Base-by-base conservation (phyloP, 1,140 invertebrate genomes). In the Megathymus violae region DNA sequence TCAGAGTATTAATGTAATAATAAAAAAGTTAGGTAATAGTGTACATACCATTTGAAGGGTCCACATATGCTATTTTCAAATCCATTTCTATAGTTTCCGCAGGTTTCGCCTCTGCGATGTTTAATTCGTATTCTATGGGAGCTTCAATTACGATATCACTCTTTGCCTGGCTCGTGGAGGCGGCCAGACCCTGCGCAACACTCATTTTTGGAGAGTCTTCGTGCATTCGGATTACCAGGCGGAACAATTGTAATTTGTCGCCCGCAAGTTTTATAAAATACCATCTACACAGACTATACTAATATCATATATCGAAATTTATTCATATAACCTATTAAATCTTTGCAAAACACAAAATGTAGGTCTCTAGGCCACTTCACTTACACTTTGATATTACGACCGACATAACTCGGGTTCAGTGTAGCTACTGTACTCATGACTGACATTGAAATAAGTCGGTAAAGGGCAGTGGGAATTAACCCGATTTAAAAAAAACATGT, bases 361-460 rank as follows among this genome's bases (percentile, higher is more conserved):
- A 90, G 88, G 88, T 90, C 85, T 88, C 85, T 90, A 88, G 88
- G 88, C 85, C 88, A 90, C 88, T 88, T 88, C 88, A 90, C 88
- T 86, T 88, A 88, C 82, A 88, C 88, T 89, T 88, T 86, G 83
- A 85, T 90, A 90, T 88, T 90, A 84, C 84, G 85, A 90, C 84
- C 84, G 85, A 90, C 84, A 88, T 87, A 85, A 86, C 80, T 83
- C 78, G 72, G 83, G 76, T 80, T 87, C 88, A 90, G 81, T 88
- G 76, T 71, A 88, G 74, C 79, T 83, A 84, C 88, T 76, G 78
- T 88, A 86, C 85, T 90, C 82, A 88, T 88, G 88, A 90, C 88
- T 90, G 88, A 90, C 88, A 90, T 90, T 90, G 88, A 90, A 90
- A 85, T 88, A 90, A 68, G 85, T 90, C 88, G 88, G 85, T 88